phyloP scores from a whole-genome alignment of 2,888 invertebrate species.

The Mechanitis mazaeus region DNA sequence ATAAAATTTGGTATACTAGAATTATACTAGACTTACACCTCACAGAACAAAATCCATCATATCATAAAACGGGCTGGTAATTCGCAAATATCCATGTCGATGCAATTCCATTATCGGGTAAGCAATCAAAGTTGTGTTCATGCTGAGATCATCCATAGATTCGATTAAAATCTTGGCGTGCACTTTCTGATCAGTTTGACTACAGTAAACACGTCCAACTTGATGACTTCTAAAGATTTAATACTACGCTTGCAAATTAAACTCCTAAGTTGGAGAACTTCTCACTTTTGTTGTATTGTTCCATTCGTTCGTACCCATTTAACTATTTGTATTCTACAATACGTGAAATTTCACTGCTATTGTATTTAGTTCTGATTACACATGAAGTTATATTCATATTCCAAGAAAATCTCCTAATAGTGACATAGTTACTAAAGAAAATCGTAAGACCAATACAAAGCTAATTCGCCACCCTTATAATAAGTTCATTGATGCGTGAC shows the following conservation, averaged over 20 bases:
- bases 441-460: constrained; percentile 31
- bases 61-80: not conserved
- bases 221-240: constrained; percentile 5
- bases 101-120: constrained; percentile 38
- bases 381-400: not conserved
- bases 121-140: constrained; percentile 38
- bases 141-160: constrained; percentile 30
- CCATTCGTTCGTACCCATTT: too few relatives aligned
- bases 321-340: too few relatives aligned
- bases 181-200: constrained; percentile 32
- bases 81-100: constrained; percentile 17
- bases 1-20: too few relatives aligned
- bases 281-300: not conserved
- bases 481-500: constrained; percentile 41
- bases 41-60: not conserved
- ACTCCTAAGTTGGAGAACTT: not conserved
- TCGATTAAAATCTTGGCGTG: constrained; percentile 37
- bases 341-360: too few relatives aligned
- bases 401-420: constrained; percentile 1
- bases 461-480: constrained; percentile 34
- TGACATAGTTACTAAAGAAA: constrained; percentile 29
- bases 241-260: constrained; percentile 1
- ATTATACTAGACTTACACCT: not conserved
- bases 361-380: too few relatives aligned
- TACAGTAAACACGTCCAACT: constrained; percentile 8